Base-by-base conservation (phyloP, 2,888 invertebrate species). In the Rambutsinella grinnellia region DNA sequence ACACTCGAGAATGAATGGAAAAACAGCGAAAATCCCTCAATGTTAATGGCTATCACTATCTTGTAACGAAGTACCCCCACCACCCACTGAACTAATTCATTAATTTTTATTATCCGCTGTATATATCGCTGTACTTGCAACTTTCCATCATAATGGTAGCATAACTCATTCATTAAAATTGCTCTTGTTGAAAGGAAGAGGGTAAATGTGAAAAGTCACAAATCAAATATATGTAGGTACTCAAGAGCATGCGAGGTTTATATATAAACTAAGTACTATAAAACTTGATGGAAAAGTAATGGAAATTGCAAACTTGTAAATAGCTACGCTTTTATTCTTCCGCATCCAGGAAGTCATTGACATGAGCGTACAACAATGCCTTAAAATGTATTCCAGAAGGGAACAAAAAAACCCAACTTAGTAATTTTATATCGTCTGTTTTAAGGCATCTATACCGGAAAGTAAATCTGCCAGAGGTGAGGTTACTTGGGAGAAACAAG, bases 91-190 rank as follows among this genome's bases (percentile, higher is more conserved):
- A 36, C 51, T 51, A 19, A 21, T 63, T 21, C 53, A 51, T 46
- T 63, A 70, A 47, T 70, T 70, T 70, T 70, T 70, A 70, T 62
- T 44, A 61, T 62, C 46, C 44, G 60, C 54, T 54, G 36, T 36
- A 36, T 36, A n/a, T n/a, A n/a, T n/a, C n/a, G n/a, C n/a, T n/a
- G n/a, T n/a, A 36, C 36, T 36, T 36, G 5, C 36, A 36, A 36
- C 56, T 53, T 56, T 70, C 62, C 53, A 70, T 70, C 56, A 70
- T 62, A 70, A 70, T 70, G 62, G 70, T 36, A 26, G 62, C 70
- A 70, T 70, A 70, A 56, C 62, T 70, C 70, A 70, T 70, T 61
- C 26, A 58, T 47, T 13, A 23, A 28, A 70, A 70, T 54, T 70
- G 27, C 46, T 49, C 56, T 26, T n/a, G 10, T 54, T 27, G 58